phyloP scores from a whole-genome alignment of 1,140 invertebrate genomes.

The Conopomorpha cramerella region DNA sequence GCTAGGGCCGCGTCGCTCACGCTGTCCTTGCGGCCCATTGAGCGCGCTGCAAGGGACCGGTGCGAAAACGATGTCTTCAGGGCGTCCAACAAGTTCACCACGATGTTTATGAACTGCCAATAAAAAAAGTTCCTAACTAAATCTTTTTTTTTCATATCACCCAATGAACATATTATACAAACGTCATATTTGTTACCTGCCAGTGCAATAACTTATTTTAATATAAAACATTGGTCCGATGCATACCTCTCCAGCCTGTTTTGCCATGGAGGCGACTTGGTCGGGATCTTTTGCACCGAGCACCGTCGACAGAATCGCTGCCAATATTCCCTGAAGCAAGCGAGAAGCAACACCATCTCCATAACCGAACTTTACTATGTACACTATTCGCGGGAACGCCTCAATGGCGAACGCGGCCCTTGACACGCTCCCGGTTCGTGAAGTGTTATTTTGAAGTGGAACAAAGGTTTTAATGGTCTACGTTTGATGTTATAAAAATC shows the following conservation, averaged over 20 bases:
- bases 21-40: constrained; percentile 81
- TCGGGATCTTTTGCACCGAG: constrained; percentile 87
- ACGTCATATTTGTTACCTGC: no score
- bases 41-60: constrained; percentile 79
- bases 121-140: constrained; percentile 7
- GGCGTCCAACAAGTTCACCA: constrained; percentile 86
- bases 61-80: constrained; percentile 90
- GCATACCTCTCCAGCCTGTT: constrained; percentile 91
- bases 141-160: constrained; percentile 3
- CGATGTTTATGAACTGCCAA: constrained; percentile 86
- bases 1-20: constrained; percentile 85
- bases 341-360: constrained; percentile 59
- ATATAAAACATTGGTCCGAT: no score
- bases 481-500: no score
- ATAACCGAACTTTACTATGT: constrained; percentile 56
- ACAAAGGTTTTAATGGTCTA: no score
- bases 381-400: constrained; percentile 32
- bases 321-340: constrained; percentile 83
- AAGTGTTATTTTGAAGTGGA: no score
- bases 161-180: no score
- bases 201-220: no score
- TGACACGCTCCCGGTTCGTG: no score
- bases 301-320: constrained; percentile 84
- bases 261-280: constrained; percentile 87
- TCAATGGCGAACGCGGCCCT: no score